Evolutionary conservation across 2,888 invertebrate species (phyloP), one percentile per base, ranked within the genome.

Genomic region (Cataglyphis cursor): DNA sequence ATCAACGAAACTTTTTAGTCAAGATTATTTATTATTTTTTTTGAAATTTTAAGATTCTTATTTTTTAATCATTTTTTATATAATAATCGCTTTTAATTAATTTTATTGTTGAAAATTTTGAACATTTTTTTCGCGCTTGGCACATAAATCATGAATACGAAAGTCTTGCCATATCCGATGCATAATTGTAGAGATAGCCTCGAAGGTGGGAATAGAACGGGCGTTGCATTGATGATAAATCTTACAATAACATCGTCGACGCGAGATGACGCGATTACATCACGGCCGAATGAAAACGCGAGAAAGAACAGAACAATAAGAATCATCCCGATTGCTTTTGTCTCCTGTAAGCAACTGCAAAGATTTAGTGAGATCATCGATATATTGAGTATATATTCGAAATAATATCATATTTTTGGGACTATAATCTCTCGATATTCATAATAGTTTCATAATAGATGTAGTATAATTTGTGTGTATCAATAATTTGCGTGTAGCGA

Each of bases 131-230:
- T 38, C 12, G 1, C n/a, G 3, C 18, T 8, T 0, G 12, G 64
- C 8, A 65, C 21, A 35, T 0, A 51, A 51, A 35, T 64, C 8
- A 51, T 48, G 0, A 76, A 24, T 31, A 74, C 15, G 3, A 75
- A 51, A 75, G n/a, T 54, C 76, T 57, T 72, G 57, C 72, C 72
- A 3, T 59, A 12, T 10, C 6, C 24, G 48, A 82, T 38, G 68
- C 93, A 93, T 38, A 92, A 81, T 73, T 92, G 87, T 41, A 85
- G 87, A 28, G 90, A 90, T 18, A 92, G 24, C 8, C 88, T 90
- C 3, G 90, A 83, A 2, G 92, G 87, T 24, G 88, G 81, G n/a
- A 89, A 90, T 0, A 93, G 74, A 12, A 78, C 54, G 1, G 83
- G 76, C 5, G 86, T 84, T 9, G 85, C 89, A 38, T 93, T 90